Conservation (phyloP, 2,888 invertebrate species). For the Lasioglossum vierecki region DNA sequence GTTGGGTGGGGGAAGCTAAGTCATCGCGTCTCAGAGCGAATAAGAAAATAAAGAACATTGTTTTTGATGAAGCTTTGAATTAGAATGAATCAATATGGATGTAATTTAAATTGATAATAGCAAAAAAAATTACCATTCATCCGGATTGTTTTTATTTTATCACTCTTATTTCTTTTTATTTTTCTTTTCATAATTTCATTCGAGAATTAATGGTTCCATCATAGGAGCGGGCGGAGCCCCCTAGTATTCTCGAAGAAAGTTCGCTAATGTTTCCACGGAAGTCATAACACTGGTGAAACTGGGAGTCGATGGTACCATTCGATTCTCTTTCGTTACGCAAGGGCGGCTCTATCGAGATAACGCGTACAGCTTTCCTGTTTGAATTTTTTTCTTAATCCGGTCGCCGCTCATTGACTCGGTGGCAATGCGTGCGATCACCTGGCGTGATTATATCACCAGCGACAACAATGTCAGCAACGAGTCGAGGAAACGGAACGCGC, state of each 20-base stretch:
- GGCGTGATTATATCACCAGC: conserved; percentile 22
- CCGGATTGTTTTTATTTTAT: too few relatives aligned
- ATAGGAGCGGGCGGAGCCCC: too few relatives aligned
- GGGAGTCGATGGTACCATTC: not conserved
- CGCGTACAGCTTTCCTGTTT: not conserved
- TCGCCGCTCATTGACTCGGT: not conserved
- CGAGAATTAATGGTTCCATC: too few relatives aligned
- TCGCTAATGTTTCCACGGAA: not conserved
- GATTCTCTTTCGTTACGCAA: not conserved
- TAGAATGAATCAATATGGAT: too few relatives aligned
- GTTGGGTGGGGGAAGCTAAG: too few relatives aligned
- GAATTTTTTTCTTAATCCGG: not conserved
- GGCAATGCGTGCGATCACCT: not conserved
- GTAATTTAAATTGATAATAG: too few relatives aligned
- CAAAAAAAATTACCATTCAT: too few relatives aligned
- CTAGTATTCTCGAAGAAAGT: not conserved
- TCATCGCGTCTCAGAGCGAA: too few relatives aligned
- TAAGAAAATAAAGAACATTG: too few relatives aligned
- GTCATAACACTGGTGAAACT: not conserved
- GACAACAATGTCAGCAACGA: conserved; percentile 26
- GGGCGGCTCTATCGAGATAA: not conserved
- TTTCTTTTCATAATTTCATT: too few relatives aligned
- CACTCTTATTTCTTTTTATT: too few relatives aligned
- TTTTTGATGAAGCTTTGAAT: too few relatives aligned
- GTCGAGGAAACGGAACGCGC: conserved; percentile 16